A percentile compares a stretch with the other conserved stretches of the same genome.
Conservation (phyloP, 2,113 vertebrate genomes). For the Ornithorhynchus anatinus region DNA sequence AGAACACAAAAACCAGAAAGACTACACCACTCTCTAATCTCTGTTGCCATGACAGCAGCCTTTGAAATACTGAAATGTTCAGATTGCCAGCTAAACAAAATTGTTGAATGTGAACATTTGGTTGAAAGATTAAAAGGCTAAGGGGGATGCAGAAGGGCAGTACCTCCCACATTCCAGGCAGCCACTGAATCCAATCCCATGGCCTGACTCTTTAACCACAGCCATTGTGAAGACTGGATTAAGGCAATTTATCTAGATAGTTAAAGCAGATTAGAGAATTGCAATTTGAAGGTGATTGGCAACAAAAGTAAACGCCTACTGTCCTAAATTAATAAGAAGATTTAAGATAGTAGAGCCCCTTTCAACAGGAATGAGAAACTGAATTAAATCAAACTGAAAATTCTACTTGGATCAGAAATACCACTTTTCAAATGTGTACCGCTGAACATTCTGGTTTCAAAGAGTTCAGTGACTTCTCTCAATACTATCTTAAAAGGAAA, state of each 20-base stretch:
- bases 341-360: conserved; percentile 54
- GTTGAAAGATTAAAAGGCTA: conserved; percentile 88
- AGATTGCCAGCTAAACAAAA: conserved; percentile 87
- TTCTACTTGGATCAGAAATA: conserved; percentile 13
- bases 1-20: conserved; percentile 72
- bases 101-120: conserved; percentile 90
- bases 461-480: not conserved
- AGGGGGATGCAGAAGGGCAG: conserved; percentile 82
- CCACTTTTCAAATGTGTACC: not conserved
- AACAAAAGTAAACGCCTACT: conserved; percentile 79
- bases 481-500: not conserved
- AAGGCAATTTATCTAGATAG: conserved; percentile 86
- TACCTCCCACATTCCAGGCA: conserved; percentile 84
- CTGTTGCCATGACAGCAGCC: conserved; percentile 86
- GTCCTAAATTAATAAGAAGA: conserved; percentile 75
- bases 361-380: conserved; percentile 31
- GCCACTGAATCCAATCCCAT: conserved; percentile 84
- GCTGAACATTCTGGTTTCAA: too few species aligned
- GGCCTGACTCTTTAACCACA: conserved; percentile 84
- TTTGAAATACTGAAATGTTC: conserved; percentile 85
- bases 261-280: conserved; percentile 85
- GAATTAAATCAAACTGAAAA: conserved; percentile 39
- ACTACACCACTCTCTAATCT: conserved; percentile 77
- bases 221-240: conserved; percentile 81
- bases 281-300: conserved; percentile 80